Percentiles rank a stretch among this genome's conserved stretches.
These are phyloP conservation scores for Theretra japonica DNA, from an alignment of 2,888 invertebrate species.

Conservation along the genomic window DNA sequence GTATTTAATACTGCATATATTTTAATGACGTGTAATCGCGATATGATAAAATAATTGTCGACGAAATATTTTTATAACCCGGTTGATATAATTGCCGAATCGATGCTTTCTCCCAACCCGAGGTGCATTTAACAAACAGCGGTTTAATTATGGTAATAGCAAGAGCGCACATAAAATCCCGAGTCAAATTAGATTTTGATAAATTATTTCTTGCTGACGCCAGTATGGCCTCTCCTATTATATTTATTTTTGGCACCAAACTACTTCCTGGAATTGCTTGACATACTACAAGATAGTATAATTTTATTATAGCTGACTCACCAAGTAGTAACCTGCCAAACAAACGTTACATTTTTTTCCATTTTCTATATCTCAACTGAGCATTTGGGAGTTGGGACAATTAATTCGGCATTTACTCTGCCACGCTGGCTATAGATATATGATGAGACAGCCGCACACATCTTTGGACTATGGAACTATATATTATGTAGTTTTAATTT, in stretches of 20 bases:
- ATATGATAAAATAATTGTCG: neutral
- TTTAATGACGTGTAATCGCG: neutral
- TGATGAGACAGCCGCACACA: too few species aligned
- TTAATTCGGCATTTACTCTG: too few species aligned
- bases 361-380: too few species aligned
- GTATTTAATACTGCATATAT: too few species aligned
- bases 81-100: neutral
- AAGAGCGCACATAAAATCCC: neutral
- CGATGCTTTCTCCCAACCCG: neutral
- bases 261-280: neutral
- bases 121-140: neutral
- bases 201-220: constrained; percentile 5
- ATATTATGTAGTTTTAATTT: too few species aligned
- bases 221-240: neutral
- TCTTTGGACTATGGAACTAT: too few species aligned
- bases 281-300: too few species aligned
- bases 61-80: neutral
- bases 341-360: too few species aligned
- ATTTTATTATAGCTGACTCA: too few species aligned
- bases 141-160: constrained; percentile 5
- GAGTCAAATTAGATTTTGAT: constrained; percentile 4
- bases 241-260: neutral
- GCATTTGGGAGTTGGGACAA: too few species aligned
- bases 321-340: too few species aligned
- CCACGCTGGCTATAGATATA: too few species aligned